Evolutionary conservation across 2,888 invertebrate species (phyloP).

Genomic region (Antheraea yamamai): DNA sequence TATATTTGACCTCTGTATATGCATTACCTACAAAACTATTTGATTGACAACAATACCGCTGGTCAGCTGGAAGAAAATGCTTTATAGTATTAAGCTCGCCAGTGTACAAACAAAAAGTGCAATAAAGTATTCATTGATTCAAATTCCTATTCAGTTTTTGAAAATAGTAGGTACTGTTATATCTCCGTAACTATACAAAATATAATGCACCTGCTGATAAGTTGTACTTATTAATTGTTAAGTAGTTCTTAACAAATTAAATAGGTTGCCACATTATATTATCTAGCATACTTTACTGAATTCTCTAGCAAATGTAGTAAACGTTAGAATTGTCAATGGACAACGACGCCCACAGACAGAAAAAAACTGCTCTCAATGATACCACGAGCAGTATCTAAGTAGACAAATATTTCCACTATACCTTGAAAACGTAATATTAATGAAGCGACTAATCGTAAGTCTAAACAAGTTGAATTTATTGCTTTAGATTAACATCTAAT

Average conservation of each 20-base stretch:
- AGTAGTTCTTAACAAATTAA: neutral
- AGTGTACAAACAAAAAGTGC: too few relatives aligned
- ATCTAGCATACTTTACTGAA: neutral
- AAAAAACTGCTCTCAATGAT: neutral
- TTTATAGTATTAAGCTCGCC: too few relatives aligned
- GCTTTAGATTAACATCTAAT: neutral
- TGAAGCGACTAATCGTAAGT: neutral
- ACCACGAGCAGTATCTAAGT: neutral
- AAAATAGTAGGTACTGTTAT: too few relatives aligned
- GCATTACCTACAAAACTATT: too few relatives aligned
- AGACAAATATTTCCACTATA: neutral
- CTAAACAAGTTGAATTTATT: constrained; percentile 1
- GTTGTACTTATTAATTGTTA: neutral
- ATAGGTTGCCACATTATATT: neutral
- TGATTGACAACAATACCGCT: too few relatives aligned
- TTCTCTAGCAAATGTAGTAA: neutral
- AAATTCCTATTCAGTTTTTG: too few relatives aligned
- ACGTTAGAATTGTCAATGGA: neutral
- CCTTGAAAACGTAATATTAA: neutral
- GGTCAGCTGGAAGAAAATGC: too few relatives aligned
- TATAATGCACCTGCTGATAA: too few relatives aligned
- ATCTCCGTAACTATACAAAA: too few relatives aligned
- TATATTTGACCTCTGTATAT: too few relatives aligned
- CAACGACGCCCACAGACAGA: neutral
- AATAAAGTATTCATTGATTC: too few relatives aligned